Evolutionary conservation across 2,797 vertebrate genomes (phyloP).

Genomic region (Hephaestus fuliginosus): DNA sequence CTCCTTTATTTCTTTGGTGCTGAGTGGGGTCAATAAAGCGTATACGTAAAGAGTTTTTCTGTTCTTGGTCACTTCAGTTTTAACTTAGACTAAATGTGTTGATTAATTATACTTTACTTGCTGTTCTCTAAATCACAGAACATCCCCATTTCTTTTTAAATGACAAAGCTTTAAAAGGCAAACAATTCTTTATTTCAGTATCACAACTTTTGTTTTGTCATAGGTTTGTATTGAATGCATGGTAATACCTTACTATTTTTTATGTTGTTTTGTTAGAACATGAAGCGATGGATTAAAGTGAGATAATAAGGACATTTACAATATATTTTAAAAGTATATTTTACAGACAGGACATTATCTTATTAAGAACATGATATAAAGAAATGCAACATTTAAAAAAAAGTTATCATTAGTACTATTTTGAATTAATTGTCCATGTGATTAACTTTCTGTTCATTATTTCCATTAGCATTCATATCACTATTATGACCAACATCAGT

Average conservation of each 20-base stretch:
- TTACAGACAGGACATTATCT: background rate
- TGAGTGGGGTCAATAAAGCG: background rate
- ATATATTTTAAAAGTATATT: slow-evolving; percentile 11
- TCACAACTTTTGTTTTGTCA: background rate
- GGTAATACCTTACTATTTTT: background rate
- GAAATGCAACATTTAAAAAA: background rate
- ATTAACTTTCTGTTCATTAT: background rate
- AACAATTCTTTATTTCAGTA: background rate
- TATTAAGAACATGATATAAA: background rate
- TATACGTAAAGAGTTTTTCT: background rate
- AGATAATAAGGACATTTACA: background rate
- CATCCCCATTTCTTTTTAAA: background rate
- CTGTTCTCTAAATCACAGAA: background rate
- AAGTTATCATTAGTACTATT: background rate
- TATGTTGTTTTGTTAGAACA: background rate
- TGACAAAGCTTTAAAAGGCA: background rate
- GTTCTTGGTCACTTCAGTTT: background rate
- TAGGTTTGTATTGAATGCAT: background rate
- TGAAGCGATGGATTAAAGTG: background rate
- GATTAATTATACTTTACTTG: background rate
- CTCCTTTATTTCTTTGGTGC: background rate
- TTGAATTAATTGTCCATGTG: background rate
- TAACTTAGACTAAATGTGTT: background rate
- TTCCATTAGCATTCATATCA: background rate
- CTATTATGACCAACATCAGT: background rate